These are phyloP conservation scores for Dreissena rostriformis DNA, from an alignment of 1,140 invertebrate genomes.

Conservation along the genomic window DNA sequence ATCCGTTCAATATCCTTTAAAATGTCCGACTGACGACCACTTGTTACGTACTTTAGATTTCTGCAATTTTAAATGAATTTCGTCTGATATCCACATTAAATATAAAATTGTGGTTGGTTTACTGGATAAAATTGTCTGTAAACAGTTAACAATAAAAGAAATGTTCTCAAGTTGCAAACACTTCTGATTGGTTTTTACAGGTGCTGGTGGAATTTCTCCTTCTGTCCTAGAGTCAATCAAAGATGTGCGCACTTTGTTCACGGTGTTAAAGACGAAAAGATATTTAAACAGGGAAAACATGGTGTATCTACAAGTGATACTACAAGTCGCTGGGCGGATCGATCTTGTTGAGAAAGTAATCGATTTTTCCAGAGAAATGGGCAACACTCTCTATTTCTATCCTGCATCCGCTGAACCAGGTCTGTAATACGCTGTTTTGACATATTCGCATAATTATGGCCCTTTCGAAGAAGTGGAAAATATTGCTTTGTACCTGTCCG, in stretches of 20 bases:
- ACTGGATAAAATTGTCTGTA: no score
- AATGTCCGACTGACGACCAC: no score
- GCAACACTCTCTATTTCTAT: neutral
- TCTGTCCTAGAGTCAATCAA: neutral
- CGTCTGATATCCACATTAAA: no score
- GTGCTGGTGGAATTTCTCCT: neutral
- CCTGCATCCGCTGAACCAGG: neutral
- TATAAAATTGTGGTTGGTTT: no score
- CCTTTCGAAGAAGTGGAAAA: no score
- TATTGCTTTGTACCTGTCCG: no score
- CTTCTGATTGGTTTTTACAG: neutral
- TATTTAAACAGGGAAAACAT: constrained; percentile 6
- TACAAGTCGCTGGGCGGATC: neutral
- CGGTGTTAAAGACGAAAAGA: neutral
- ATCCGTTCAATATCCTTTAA: no score
- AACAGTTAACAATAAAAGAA: no score
- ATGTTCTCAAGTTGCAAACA: no score
- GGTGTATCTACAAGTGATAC: neutral
- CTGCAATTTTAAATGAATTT: no score
- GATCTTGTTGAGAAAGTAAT: neutral
- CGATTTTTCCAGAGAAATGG: neutral
- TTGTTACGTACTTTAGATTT: no score
- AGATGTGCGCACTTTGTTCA: neutral
- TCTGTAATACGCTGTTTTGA: neutral
- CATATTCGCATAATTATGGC: no score